phyloP scores from a whole-genome alignment of 2,888 invertebrate genomes.

The Escarpia spicata region DNA sequence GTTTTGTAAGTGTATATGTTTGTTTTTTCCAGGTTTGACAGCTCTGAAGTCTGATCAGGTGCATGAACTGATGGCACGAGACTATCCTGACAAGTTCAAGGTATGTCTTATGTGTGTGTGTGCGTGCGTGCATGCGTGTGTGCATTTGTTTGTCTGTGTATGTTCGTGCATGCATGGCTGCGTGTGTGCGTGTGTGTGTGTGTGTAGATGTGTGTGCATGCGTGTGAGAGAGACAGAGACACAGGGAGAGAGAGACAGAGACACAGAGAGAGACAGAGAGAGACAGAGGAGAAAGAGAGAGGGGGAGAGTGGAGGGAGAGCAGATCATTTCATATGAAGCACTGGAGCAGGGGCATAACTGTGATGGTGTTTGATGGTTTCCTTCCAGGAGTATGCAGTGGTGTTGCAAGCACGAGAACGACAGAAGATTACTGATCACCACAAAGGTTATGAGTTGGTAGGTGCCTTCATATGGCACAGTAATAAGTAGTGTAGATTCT shows the following conservation, averaged over 20 bases:
- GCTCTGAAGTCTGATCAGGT: constrained; percentile 93
- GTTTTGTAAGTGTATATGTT: constrained; percentile 23
- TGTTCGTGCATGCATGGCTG: neutral
- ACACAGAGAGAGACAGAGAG: neutral
- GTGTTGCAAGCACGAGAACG: constrained; percentile 63
- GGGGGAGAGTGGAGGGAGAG: no score
- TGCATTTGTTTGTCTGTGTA: neutral
- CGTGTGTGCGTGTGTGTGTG: constrained; percentile 68
- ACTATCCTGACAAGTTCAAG: constrained; percentile 94
- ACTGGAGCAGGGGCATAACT: neutral
- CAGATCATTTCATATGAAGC: no score
- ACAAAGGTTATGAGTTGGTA: constrained; percentile 65
- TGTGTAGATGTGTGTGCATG: no score
- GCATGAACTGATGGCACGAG: constrained; percentile 92
- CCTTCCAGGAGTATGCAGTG: constrained; percentile 57
- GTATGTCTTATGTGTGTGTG: constrained; percentile 67
- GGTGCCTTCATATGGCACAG: constrained; percentile 30
- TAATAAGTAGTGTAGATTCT: neutral
- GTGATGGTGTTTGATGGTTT: neutral
- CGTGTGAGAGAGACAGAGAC: neutral
- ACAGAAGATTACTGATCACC: constrained; percentile 62
- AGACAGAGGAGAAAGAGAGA: no score
- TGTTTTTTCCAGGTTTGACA: constrained; percentile 73
- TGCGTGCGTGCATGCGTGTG: neutral
- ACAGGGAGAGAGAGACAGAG: neutral